phyloP scores from a whole-genome alignment of 1,140 invertebrate genomes.

The Drosophila pandora region DNA sequence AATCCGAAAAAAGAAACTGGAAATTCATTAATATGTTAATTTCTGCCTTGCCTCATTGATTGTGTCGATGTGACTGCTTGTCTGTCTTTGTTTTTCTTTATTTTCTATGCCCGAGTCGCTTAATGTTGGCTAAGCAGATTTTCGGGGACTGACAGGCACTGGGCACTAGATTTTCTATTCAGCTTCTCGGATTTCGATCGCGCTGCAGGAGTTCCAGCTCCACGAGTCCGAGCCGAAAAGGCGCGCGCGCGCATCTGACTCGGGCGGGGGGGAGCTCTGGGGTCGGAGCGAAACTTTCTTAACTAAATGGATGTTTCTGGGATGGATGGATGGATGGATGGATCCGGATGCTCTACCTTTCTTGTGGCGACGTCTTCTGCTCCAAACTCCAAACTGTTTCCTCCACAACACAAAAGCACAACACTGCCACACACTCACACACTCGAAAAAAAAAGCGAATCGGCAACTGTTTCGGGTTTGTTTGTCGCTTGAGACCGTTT shows the following conservation, averaged over 20 bases:
- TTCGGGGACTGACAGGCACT: slow-evolving; percentile 19
- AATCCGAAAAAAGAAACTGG: slow-evolving; percentile 66
- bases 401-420: slow-evolving; percentile 21
- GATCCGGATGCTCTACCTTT: slow-evolving; percentile 15
- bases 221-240: slow-evolving; percentile 4
- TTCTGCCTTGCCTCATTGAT: slow-evolving; percentile 60
- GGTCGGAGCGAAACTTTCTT: neutral
- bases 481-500: slow-evolving; percentile 23
- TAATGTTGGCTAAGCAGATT: slow-evolving; percentile 49
- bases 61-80: slow-evolving; percentile 34
- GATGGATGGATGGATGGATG: no score
- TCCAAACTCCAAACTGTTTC: slow-evolving; percentile 8
- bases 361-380: slow-evolving; percentile 8
- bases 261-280: neutral
- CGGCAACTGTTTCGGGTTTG: slow-evolving; percentile 22
- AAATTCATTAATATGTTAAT: slow-evolving; percentile 82
- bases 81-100: slow-evolving; percentile 6
- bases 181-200: slow-evolving; percentile 39
- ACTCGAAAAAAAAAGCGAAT: slow-evolving; percentile 19
- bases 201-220: slow-evolving; percentile 2
- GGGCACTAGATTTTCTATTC: neutral
- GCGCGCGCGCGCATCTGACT: slow-evolving; percentile 37
- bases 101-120: slow-evolving; percentile 1
- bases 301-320: neutral
- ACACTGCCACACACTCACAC: slow-evolving; percentile 22